Evolutionary conservation across 2,888 invertebrate genomes (phyloP), one percentile per base, ranked within the genome.

Genomic region (Autographa gamma): DNA sequence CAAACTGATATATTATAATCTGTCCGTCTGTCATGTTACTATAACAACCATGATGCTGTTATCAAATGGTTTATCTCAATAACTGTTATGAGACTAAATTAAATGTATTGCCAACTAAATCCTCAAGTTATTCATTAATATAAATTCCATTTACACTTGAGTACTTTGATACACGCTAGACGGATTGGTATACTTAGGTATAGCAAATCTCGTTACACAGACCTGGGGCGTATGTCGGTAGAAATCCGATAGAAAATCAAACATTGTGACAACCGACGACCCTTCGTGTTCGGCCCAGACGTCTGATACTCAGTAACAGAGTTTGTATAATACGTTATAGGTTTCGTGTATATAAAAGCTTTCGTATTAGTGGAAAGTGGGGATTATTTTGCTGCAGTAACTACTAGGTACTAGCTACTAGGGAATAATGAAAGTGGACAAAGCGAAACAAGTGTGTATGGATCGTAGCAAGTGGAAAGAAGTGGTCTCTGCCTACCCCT

Each of bases 221-320:
- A n/a, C 19, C 54, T 19, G 60, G 14, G 34, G 25, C 18, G 9
- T 13, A 18, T 11, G 38, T 18, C 18, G 18, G 38, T n/a, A 60
- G 18, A 61, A 19, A 25, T 25, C 61, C 61, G 16, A 41, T 43
- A 61, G 43, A 43, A 43, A 61, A 61, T 25, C 19, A 61, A 61
- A 43, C 13, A 61, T 56, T 56, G 19, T 13, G 41, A 61, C 34
- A 43, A 25, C n/a, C 58, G 58, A 38, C 60, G 8, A 34, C 19
- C 19, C 18, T 48, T 48, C 61, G 7, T 43, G 16, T 14, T 25
- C 41, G 18, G 18, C 11, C 25, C 16, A 43, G 31, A 60, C 63
- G 59, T 54, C 54, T 56, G 13, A 48, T n/a, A n/a, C 48, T 16
- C n/a, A 14, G 16, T 16, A n/a, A 48, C n/a, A 48, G 16, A n/a